These are phyloP conservation scores for Crossoptilon crossoptilon DNA, from an alignment of 2,797 vertebrate species.

Conservation along the genomic window DNA sequence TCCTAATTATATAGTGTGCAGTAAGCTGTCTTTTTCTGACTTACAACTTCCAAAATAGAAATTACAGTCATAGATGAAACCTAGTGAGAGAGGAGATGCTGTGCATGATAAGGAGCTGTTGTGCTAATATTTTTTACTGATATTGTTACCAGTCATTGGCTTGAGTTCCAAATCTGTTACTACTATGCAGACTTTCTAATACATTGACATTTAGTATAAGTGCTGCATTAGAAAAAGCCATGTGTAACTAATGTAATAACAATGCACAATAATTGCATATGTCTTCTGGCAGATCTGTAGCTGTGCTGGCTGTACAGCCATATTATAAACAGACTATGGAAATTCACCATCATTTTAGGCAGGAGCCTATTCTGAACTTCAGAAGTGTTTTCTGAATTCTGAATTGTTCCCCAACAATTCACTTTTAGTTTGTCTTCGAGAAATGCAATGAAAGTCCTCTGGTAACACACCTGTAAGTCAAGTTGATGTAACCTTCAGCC, in stretches of 20 bases:
- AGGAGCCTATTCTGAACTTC: not conserved
- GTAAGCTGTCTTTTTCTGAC: conserved; percentile 37
- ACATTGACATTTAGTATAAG: not conserved
- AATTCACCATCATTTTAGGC: not conserved
- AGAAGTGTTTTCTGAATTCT: not conserved
- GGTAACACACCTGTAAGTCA: not conserved
- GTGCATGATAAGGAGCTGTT: not conserved
- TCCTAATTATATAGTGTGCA: conserved; percentile 55
- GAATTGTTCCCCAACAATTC: not conserved
- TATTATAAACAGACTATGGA: not conserved
- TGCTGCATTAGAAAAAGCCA: not conserved
- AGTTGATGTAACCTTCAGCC: rapidly evolving
- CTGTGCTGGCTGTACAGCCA: not conserved
- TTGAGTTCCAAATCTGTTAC: not conserved
- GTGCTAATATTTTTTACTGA: not conserved
- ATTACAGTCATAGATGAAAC: conserved; percentile 6
- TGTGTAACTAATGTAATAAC: not conserved
- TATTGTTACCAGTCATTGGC: not conserved
- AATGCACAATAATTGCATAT: not conserved
- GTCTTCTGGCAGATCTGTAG: not conserved
- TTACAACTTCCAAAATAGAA: conserved; percentile 32
- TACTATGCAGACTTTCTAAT: not conserved
- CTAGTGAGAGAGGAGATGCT: not conserved
- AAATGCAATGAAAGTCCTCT: not conserved
- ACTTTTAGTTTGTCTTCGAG: not conserved